These are phyloP conservation scores for Drosophila busckii DNA, from an alignment of 1,140 invertebrate species.

Conservation along the genomic window DNA sequence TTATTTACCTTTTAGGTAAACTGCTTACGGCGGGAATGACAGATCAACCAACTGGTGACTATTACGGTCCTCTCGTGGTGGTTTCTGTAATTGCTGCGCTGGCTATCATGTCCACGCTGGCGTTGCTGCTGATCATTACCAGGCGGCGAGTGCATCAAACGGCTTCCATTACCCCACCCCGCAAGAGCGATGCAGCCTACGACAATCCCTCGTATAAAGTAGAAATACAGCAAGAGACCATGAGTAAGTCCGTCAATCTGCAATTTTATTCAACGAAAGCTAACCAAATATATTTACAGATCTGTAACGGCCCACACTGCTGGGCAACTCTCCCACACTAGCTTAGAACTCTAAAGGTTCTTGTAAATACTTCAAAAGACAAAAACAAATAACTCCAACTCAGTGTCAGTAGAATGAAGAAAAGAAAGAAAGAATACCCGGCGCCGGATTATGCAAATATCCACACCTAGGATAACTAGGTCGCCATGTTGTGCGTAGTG, in stretches of 20 bases:
- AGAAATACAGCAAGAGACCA: constrained; percentile 93
- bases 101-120: constrained; percentile 88
- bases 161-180: constrained; percentile 83
- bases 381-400: constrained; percentile 46
- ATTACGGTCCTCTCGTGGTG: constrained; percentile 91
- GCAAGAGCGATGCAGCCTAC: constrained; percentile 84
- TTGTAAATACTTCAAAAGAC: constrained; percentile 57
- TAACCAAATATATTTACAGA: constrained; percentile 37
- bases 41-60: constrained; percentile 82
- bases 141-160: constrained; percentile 85
- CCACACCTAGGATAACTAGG: constrained; percentile 27
- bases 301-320: constrained; percentile 58
- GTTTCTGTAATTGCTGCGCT: constrained; percentile 92
- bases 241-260: constrained; percentile 82
- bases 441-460: constrained; percentile 38
- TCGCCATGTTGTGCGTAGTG: constrained; percentile 70
- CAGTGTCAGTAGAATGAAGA: constrained; percentile 56
- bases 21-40: constrained; percentile 80
- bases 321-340: constrained; percentile 45
- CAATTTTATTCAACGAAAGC: neutral
- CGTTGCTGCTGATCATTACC: constrained; percentile 88
- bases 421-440: constrained; percentile 29
- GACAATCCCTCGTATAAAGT: constrained; percentile 97
- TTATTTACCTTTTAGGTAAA: constrained; percentile 80
- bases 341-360: constrained; percentile 56